phyloP scores from a whole-genome alignment of 2,888 invertebrate species.

The Lochmaea capreae region DNA sequence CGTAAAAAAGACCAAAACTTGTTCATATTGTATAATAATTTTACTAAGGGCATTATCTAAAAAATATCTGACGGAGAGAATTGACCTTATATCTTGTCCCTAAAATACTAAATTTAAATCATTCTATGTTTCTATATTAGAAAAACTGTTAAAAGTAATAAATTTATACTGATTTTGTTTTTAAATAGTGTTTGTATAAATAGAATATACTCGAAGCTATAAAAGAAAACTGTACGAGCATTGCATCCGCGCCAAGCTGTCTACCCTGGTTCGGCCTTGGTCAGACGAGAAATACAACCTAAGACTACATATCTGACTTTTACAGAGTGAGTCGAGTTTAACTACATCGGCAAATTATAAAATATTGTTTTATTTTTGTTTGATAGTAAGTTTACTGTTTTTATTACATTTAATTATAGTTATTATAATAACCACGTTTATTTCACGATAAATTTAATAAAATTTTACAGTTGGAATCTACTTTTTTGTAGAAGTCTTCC shows the following conservation, averaged over 20 bases:
- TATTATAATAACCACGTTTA: too few species aligned
- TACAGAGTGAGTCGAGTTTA: constrained; percentile 13
- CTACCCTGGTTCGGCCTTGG: constrained; percentile 27
- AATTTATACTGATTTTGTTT: neutral
- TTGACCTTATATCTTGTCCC: too few species aligned
- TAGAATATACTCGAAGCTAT: neutral
- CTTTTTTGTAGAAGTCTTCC: too few species aligned
- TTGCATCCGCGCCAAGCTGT: constrained; percentile 25
- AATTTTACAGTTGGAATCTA: too few species aligned
- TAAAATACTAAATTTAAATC: too few species aligned
- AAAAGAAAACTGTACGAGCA: constrained; percentile 3
- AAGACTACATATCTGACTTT: constrained; percentile 14
- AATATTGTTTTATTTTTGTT: neutral
- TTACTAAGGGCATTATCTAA: too few species aligned
- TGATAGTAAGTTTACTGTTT: neutral
- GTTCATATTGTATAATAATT: too few species aligned
- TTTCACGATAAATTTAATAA: too few species aligned
- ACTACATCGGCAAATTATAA: neutral
- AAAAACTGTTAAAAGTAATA: neutral
- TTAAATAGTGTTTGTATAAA: neutral
- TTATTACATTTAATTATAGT: too few species aligned
- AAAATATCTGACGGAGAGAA: too few species aligned
- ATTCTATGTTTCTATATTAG: too few species aligned
- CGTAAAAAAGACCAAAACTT: too few species aligned
- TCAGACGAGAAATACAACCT: constrained; percentile 14